Conservation (phyloP, 2,113 vertebrate species). For the Ammodytes dubius region DNA sequence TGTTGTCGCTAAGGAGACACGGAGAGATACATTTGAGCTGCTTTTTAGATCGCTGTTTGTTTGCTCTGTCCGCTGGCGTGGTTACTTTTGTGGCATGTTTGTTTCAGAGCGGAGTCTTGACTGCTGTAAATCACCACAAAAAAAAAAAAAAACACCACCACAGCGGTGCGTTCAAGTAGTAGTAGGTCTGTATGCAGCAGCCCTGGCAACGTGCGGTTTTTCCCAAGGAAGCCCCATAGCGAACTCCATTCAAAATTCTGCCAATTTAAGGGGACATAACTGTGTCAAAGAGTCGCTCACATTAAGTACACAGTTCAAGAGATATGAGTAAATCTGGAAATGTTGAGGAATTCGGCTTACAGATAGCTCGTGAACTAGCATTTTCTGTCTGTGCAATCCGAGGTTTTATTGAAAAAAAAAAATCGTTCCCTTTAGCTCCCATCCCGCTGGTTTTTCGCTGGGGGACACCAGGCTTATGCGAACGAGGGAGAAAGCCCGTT, state of each 20-base stretch:
- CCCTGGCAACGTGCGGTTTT: conserved; percentile 2
- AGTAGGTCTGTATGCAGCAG: conserved; percentile 33
- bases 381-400: not conserved
- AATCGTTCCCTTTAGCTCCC: not conserved
- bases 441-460: not conserved
- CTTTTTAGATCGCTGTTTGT: not conserved
- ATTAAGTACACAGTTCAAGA: fast-evolving
- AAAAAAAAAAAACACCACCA: not conserved
- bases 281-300: fast-evolving
- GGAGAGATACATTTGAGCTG: not conserved
- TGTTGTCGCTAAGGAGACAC: fast-evolving
- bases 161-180: conserved; percentile 54
- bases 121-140: conserved; percentile 54
- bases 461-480: fast-evolving
- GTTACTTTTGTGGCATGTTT: conserved; percentile 51
- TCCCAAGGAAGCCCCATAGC: not conserved
- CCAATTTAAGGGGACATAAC: fast-evolving
- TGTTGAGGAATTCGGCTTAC: conserved; percentile 34
- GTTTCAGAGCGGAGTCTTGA: not conserved
- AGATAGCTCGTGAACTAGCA: not conserved
- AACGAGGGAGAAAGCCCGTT: not conserved
- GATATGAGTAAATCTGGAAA: too few relatives aligned
- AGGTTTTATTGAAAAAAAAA: not conserved
- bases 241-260: conserved; percentile 23
- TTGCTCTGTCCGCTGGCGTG: conserved; percentile 3